Evolutionary conservation across 1,140 invertebrate species (phyloP).

Genomic region (Achatina immaculata): DNA sequence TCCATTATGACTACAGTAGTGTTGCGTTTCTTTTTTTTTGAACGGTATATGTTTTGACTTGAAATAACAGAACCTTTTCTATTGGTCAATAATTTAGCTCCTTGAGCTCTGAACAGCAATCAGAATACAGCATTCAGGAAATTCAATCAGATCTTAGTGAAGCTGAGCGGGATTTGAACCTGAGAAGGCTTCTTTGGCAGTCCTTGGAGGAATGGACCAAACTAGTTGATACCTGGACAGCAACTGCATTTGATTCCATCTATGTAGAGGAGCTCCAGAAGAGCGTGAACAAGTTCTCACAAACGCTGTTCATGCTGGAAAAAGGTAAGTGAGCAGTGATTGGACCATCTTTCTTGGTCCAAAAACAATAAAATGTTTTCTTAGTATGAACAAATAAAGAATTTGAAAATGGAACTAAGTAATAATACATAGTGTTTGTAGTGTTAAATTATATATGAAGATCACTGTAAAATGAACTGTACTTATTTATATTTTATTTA

Average conservation of each 20-base stretch:
- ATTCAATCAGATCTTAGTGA: conserved; percentile 68
- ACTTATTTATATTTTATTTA: too few species aligned
- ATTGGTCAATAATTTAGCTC: too few species aligned
- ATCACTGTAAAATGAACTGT: too few species aligned
- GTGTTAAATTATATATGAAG: too few species aligned
- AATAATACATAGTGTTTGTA: background rate
- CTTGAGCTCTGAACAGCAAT: conserved; percentile 54
- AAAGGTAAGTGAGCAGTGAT: conserved; percentile 64
- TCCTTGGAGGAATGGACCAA: conserved; percentile 67
- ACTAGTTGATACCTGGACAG: conserved; percentile 66
- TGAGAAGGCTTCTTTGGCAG: conserved; percentile 69
- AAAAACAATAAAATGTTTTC: too few species aligned
- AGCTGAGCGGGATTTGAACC: conserved; percentile 67
- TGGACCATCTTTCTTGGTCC: too few species aligned
- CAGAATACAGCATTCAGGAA: conserved; percentile 63
- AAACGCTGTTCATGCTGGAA: conserved; percentile 70
- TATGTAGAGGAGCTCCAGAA: conserved; percentile 69
- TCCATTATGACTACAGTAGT: too few species aligned
- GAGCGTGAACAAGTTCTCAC: conserved; percentile 69
- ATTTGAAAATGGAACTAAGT: too few species aligned
- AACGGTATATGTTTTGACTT: too few species aligned
- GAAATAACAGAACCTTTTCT: too few species aligned
- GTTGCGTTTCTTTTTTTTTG: too few species aligned
- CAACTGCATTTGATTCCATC: conserved; percentile 67
- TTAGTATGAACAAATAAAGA: too few species aligned